A percentile compares a stretch with the other conserved stretches of the same genome.
These are phyloP conservation scores for Ecliptopera silaceata DNA, from an alignment of 2,888 invertebrate genomes.

Conservation along the genomic window DNA sequence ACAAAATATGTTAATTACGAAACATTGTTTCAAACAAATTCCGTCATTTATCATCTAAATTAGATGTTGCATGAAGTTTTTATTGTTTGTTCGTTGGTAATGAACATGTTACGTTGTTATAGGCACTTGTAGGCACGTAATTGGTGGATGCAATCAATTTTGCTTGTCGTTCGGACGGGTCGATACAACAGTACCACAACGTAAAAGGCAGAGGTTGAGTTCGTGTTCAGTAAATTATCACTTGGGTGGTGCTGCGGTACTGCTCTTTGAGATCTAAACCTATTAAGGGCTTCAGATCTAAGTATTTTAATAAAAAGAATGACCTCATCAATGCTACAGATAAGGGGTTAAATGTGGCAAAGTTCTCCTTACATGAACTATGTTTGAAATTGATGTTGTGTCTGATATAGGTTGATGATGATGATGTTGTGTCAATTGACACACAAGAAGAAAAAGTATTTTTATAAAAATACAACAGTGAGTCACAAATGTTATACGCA, in stretches of 20 bases:
- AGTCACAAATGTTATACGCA: no score
- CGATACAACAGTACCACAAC: constrained; percentile 7
- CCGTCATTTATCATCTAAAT: constrained; percentile 26
- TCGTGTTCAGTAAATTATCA: constrained; percentile 31
- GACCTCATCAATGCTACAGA: no score
- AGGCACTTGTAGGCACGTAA: constrained; percentile 20
- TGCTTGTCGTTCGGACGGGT: constrained; percentile 16
- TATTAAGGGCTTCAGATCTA: no score
- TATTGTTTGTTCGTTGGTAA: constrained; percentile 13
- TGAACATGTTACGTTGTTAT: constrained; percentile 25
- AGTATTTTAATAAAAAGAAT: no score
- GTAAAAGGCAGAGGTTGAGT: constrained; percentile 33
- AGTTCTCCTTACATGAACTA: no score
- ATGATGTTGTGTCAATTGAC: no score
- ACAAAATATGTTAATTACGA: constrained; percentile 29
- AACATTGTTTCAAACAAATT: constrained; percentile 22
- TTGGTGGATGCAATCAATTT: constrained; percentile 27
- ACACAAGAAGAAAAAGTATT: no score
- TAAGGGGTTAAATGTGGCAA: no score
- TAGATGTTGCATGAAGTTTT: constrained; percentile 16
- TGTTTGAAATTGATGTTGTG: no score
- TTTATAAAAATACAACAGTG: no score
- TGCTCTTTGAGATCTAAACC: background rate
- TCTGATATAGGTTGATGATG: no score
- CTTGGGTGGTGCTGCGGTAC: constrained; percentile 1